Conservation (phyloP, 2,888 invertebrate genomes). For the Meandrusa payeni region DNA sequence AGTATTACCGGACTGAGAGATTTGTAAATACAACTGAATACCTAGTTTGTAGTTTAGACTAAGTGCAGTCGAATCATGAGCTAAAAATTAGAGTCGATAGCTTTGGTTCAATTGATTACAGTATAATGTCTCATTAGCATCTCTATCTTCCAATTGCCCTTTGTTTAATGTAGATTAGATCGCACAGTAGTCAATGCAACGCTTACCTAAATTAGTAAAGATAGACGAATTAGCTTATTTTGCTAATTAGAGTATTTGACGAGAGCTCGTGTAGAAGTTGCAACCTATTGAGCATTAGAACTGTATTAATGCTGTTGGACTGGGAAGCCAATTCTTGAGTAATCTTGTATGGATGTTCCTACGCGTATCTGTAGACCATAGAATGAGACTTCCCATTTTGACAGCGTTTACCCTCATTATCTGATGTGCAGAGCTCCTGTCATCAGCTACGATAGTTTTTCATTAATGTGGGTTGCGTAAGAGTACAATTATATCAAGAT, state of each 20-base stretch:
- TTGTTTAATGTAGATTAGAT: constrained; percentile 44
- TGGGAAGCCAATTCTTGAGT: constrained; percentile 41
- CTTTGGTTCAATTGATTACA: no score
- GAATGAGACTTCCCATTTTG: constrained; percentile 41
- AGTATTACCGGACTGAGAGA: constrained; percentile 13
- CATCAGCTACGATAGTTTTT: constrained; percentile 60
- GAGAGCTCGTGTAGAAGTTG: constrained; percentile 48
- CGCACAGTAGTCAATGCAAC: constrained; percentile 64
- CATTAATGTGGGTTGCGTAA: constrained; percentile 30
- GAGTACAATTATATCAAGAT: constrained; percentile 20
- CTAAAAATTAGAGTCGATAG: constrained; percentile 5
- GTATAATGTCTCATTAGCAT: not conserved
- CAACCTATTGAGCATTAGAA: constrained; percentile 69
- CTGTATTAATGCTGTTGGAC: constrained; percentile 40
- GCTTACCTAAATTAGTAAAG: constrained; percentile 57
- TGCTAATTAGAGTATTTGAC: constrained; percentile 47
- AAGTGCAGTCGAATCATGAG: constrained; percentile 2
- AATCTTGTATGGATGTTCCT: no score
- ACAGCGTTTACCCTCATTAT: constrained; percentile 65
- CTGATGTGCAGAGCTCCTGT: constrained; percentile 75
- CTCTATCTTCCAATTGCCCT: constrained; percentile 32
- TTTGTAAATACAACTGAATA: constrained; percentile 20
- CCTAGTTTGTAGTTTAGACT: constrained; percentile 19
- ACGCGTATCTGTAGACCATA: no score
- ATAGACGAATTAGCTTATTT: constrained; percentile 56